A percentile compares a stretch with the other conserved stretches of the same genome.
Conservation (phyloP, 2,113 vertebrate genomes). For the Haemorhous mexicanus region DNA sequence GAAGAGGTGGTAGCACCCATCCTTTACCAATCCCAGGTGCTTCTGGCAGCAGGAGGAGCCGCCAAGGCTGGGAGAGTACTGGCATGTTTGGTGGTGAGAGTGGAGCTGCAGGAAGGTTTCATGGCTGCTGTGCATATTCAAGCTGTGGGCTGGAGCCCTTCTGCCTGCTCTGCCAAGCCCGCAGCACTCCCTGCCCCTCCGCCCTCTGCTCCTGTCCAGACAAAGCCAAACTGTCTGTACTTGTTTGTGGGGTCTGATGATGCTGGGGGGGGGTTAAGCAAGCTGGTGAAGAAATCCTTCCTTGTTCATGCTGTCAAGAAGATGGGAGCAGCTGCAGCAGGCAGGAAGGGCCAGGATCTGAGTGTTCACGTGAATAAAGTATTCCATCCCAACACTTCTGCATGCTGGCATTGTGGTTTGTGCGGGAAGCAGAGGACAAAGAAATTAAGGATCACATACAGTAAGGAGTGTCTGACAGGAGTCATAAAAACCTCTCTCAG, state of each 20-base stretch:
- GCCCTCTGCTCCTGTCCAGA: neutral
- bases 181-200: neutral
- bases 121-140: neutral
- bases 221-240: constrained; percentile 37
- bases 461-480: neutral
- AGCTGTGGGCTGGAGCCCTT: neutral
- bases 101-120: neutral
- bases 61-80: neutral
- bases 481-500: neutral
- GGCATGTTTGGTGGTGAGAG: neutral
- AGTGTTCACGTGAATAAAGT: constrained; percentile 44
- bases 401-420: neutral
- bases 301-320: neutral
- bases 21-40: neutral
- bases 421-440: neutral
- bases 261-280: neutral
- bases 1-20: neutral
- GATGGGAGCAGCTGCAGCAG: constrained; percentile 15
- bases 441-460: neutral
- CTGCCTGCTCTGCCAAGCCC: neutral
- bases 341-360: neutral
- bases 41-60: neutral
- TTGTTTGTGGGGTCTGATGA: constrained; percentile 38
- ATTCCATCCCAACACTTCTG: neutral
- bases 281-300: constrained; percentile 36